Conservation (phyloP, 2,113 vertebrate species). For the Apeltes quadracus region DNA sequence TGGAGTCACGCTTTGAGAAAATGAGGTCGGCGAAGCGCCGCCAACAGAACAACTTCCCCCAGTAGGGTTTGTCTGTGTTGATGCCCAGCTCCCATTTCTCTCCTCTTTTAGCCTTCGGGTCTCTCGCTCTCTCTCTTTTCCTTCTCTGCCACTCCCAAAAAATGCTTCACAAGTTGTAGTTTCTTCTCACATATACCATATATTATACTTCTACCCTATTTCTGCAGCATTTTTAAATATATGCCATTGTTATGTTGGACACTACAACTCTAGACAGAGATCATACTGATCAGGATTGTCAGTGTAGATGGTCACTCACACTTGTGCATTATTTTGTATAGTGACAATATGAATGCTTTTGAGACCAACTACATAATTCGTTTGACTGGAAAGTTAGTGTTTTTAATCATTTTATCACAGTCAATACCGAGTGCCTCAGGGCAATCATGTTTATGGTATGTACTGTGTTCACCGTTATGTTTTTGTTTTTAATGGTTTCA, state of each 20-base stretch:
- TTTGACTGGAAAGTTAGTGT: slow-evolving; percentile 51
- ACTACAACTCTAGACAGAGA: slow-evolving; percentile 64
- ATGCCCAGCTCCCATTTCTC: slow-evolving; percentile 50
- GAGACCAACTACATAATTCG: slow-evolving; percentile 48
- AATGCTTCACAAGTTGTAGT: slow-evolving; percentile 51
- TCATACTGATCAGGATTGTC: slow-evolving; percentile 62
- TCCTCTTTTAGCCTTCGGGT: slow-evolving; percentile 62
- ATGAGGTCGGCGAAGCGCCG: slow-evolving; percentile 98
- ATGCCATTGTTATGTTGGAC: slow-evolving; percentile 51
- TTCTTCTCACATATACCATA: slow-evolving; percentile 46
- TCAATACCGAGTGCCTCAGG: slow-evolving; percentile 73
- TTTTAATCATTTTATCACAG: slow-evolving; percentile 60
- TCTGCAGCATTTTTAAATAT: slow-evolving; percentile 68
- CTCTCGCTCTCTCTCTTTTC: slow-evolving; percentile 8
- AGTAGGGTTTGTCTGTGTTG: slow-evolving; percentile 72
- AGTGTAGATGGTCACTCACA: slow-evolving; percentile 53
- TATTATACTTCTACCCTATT: slow-evolving; percentile 52
- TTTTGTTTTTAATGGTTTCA: slow-evolving; percentile 34
- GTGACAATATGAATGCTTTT: slow-evolving; percentile 72
- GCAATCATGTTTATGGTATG: slow-evolving; percentile 60
- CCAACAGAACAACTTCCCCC: slow-evolving; percentile 90
- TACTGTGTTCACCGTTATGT: slow-evolving; percentile 52
- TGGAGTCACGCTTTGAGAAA: slow-evolving; percentile 98
- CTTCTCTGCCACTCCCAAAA: slow-evolving; percentile 43
- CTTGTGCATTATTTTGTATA: slow-evolving; percentile 69